Evolutionary conservation across 2,113 vertebrate genomes (phyloP), one percentile per base, ranked within the genome.

Genomic region (Abramis brama): DNA sequence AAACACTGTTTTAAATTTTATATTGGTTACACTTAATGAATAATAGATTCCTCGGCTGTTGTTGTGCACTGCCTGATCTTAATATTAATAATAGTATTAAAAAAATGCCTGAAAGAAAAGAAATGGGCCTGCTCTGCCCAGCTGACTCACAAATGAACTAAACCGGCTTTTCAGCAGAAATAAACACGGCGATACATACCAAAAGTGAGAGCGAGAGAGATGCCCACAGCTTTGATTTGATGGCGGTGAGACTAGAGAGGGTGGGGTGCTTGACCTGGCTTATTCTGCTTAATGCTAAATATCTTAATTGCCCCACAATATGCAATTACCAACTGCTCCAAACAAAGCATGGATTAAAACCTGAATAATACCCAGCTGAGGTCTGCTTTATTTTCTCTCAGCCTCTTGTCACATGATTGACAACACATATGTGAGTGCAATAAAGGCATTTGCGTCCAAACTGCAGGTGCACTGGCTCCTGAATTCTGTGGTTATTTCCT

Each of bases 11-110:
- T 99, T 98, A 99, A 98, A 99, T 99, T 97, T 98, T 97, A 99
- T 98, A 99, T 99, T 97, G 97, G 97, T 98, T 97, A 97, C 96
- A 97, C 96, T 98, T 98, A 97, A 98, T 99, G 97, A 99, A 99
- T 99, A 99, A 99, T 98, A 98, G 97, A 99, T 99, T 97, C 94
- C 94, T 95, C 94, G 95, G 96, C 97, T 97, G 96, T 96, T 97
- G 97, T 96, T 97, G 95, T 94, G 94, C 95, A 92, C 92, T 94
- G 96, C 96, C 92, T 95, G 95, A 95, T 96, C 95, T 96, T 96
- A 97, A 97, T 97, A 96, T 55, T 55, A 52, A 76, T 52, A 52
- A 50, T 21, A 10, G 19, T 55, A 52, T 11, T 12, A 94, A 93
- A 80, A 27, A 95, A 93, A 25, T 3, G 91, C 92, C 17, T 92